These are phyloP conservation scores for Cyphomyrmex costatus DNA, from an alignment of 1,140 invertebrate genomes.

Conservation along the genomic window DNA sequence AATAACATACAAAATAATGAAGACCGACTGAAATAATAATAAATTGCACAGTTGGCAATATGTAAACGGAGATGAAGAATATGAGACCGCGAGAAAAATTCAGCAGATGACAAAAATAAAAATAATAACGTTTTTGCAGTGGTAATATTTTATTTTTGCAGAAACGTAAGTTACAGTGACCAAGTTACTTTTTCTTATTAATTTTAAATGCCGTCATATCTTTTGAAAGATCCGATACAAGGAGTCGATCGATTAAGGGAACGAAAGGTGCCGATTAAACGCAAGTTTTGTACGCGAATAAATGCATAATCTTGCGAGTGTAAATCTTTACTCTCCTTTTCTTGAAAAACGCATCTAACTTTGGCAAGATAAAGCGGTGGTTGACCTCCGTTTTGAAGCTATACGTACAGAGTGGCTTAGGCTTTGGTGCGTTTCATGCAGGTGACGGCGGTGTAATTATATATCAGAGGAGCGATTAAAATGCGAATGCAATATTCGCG, in stretches of 20 bases:
- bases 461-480: slow-evolving; percentile 47
- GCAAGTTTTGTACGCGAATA: not conserved
- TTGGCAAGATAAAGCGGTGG: not conserved
- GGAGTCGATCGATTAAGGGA: not conserved
- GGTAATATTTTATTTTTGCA: too few relatives aligned
- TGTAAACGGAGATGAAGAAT: too few relatives aligned
- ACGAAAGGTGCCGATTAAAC: slow-evolving; percentile 1
- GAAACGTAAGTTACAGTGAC: too few relatives aligned
- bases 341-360: slow-evolving; percentile 45
- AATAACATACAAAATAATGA: too few relatives aligned
- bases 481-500: slow-evolving; percentile 50
- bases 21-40: too few relatives aligned
- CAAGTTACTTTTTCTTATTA: not conserved
- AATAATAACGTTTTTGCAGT: not conserved
- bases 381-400: slow-evolving; percentile 40
- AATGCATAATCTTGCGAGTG: slow-evolving; percentile 31
- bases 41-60: too few relatives aligned
- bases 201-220: not conserved
- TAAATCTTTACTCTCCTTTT: slow-evolving; percentile 1
- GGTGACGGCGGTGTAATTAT: slow-evolving; percentile 53
- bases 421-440: slow-evolving; percentile 12
- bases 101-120: too few relatives aligned
- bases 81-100: too few relatives aligned
- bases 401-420: slow-evolving; percentile 25
- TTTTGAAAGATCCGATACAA: not conserved